phyloP scores from a whole-genome alignment of 1,140 invertebrate genomes.

The Laupala kohalensis region DNA sequence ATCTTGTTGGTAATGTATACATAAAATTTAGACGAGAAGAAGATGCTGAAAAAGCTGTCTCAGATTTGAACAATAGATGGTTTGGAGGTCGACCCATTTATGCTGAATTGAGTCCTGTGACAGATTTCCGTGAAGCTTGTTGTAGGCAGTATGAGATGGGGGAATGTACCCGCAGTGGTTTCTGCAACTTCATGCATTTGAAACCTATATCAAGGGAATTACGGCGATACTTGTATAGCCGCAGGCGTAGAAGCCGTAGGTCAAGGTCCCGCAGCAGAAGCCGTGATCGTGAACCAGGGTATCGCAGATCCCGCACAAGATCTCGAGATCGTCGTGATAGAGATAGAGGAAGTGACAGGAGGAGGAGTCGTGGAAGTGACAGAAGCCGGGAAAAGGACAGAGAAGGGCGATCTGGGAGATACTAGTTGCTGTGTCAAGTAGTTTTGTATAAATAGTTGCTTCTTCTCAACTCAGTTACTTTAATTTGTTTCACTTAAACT shows the following conservation, averaged over 20 bases:
- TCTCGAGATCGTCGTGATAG: slow-evolving; percentile 14
- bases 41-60: slow-evolving; percentile 93
- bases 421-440: background rate
- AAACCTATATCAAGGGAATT: slow-evolving; percentile 93
- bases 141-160: slow-evolving; percentile 99
- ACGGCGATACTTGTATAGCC: slow-evolving; percentile 61
- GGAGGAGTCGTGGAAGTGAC: background rate
- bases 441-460: background rate
- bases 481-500: background rate
- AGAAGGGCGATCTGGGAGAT: slow-evolving; percentile 12
- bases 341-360: slow-evolving; percentile 5
- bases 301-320: slow-evolving; percentile 19
- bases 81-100: slow-evolving; percentile 97
- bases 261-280: slow-evolving; percentile 19
- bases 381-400: slow-evolving; percentile 8
- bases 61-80: slow-evolving; percentile 96
- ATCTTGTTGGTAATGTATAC: slow-evolving; percentile 95
- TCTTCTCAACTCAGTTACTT: background rate
- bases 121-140: slow-evolving; percentile 97
- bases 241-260: slow-evolving; percentile 26
- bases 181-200: slow-evolving; percentile 99
- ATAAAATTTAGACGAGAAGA: slow-evolving; percentile 98
- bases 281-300: slow-evolving; percentile 19
- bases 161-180: slow-evolving; percentile 95
- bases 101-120: slow-evolving; percentile 94